Evolutionary conservation across 2,888 invertebrate species (phyloP).

Genomic region (Drosophila flavopinicola): DNA sequence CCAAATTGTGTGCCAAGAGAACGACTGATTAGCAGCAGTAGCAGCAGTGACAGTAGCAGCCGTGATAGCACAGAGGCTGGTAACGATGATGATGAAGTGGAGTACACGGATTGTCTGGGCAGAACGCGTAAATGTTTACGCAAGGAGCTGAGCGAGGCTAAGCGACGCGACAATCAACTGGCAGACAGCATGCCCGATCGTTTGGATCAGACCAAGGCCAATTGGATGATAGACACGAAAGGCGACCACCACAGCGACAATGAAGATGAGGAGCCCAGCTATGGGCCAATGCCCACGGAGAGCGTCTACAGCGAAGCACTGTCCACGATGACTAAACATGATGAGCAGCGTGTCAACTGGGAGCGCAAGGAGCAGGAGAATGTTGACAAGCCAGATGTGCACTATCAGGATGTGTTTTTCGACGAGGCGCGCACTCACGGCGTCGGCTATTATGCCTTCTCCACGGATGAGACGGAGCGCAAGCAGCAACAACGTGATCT

Average conservation of each 20-base stretch:
- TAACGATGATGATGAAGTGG: slow-evolving; percentile 90
- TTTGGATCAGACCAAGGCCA: slow-evolving; percentile 82
- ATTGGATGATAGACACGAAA: slow-evolving; percentile 83
- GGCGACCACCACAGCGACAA: slow-evolving; percentile 64
- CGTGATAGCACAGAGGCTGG: slow-evolving; percentile 11
- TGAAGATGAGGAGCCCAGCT: slow-evolving; percentile 68
- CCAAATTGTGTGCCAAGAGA: not conserved
- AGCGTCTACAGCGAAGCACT: slow-evolving; percentile 82
- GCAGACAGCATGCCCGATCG: slow-evolving; percentile 82
- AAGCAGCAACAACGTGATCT: slow-evolving; percentile 92
- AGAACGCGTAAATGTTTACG: slow-evolving; percentile 93
- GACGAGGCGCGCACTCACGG: slow-evolving; percentile 97
- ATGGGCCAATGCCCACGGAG: slow-evolving; percentile 82
- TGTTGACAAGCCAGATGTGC: slow-evolving; percentile 90
- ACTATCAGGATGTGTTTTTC: slow-evolving; percentile 96
- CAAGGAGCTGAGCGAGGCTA: slow-evolving; percentile 89
- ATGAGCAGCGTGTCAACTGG: slow-evolving; percentile 93
- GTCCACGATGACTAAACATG: slow-evolving; percentile 87
- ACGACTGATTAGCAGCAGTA: slow-evolving; percentile 24
- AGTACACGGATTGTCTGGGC: slow-evolving; percentile 95
- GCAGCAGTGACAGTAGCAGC: slow-evolving; percentile 82
- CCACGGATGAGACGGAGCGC: slow-evolving; percentile 92
- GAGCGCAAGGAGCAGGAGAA: slow-evolving; percentile 92
- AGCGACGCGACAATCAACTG: slow-evolving; percentile 87
- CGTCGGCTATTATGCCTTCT: slow-evolving; percentile 95